Percentiles rank a stretch among this genome's conserved stretches.
Evolutionary conservation across 2,888 invertebrate genomes (phyloP).

Genomic region (Cylloceria caligata): DNA sequence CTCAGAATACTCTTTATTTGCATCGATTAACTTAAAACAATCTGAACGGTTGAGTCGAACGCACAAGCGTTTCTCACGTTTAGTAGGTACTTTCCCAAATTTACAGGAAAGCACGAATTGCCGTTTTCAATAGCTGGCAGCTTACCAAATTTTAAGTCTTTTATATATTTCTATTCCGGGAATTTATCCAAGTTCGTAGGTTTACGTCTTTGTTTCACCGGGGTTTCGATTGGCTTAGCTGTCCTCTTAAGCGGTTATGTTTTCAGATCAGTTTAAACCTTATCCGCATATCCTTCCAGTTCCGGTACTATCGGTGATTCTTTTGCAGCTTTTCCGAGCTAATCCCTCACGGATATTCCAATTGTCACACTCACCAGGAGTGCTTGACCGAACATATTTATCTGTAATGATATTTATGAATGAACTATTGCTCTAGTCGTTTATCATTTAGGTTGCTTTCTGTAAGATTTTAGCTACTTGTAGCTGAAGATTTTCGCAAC

Average conservation of each 20-base stretch:
- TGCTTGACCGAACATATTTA: constrained; percentile 1
- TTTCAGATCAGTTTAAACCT: background rate
- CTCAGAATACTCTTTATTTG: constrained; percentile 33
- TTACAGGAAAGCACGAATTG: constrained; percentile 44
- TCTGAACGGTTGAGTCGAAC: too few species aligned
- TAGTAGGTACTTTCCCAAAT: constrained; percentile 44
- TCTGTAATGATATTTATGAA: too few species aligned
- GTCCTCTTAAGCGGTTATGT: background rate
- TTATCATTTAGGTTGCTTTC: too few species aligned
- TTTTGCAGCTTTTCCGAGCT: background rate
- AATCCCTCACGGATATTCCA: constrained; percentile 2
- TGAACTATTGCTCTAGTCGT: too few species aligned
- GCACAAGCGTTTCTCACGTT: too few species aligned
- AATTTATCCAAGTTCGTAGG: constrained; percentile 60
- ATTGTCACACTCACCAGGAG: background rate
- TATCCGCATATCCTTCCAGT: background rate
- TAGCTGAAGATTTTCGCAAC: too few species aligned
- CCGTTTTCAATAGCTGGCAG: constrained; percentile 59
- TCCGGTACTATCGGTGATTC: background rate
- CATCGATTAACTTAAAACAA: too few species aligned
- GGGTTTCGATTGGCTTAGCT: constrained; percentile 3
- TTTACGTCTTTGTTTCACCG: constrained; percentile 44
- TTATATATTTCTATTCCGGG: constrained; percentile 62
- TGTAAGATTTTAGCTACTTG: too few species aligned
- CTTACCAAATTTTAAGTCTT: constrained; percentile 45